Evolutionary conservation across 2,888 invertebrate genomes (phyloP).

Genomic region (Neoaliturus tenellus): DNA sequence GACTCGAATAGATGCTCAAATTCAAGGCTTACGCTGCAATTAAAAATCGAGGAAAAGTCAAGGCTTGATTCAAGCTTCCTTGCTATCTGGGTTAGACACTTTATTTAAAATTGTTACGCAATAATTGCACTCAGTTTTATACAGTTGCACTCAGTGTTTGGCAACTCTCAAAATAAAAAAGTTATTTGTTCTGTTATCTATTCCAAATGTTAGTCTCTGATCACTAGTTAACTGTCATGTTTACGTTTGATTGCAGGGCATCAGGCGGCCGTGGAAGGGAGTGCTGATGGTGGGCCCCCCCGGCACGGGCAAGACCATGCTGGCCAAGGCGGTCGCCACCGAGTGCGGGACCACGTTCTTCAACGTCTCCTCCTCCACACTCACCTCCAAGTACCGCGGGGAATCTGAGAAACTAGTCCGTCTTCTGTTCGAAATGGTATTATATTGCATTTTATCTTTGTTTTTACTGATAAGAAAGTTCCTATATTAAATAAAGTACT

Average conservation of each 20-base stretch:
- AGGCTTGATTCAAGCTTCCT: too few species aligned
- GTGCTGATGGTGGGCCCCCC: conserved; percentile 96
- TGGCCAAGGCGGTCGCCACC: conserved; percentile 98
- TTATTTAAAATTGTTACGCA: too few species aligned
- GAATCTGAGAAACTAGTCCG: conserved; percentile 99
- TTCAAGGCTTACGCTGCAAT: too few species aligned
- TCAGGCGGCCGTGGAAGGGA: conserved; percentile 97
- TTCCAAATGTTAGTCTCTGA: too few species aligned
- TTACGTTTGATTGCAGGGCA: conserved; percentile 82
- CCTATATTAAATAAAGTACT: conserved; percentile 13
- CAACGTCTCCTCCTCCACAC: conserved; percentile 96
- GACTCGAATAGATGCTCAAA: too few species aligned
- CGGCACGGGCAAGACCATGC: conserved; percentile 96
- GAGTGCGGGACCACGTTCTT: conserved; percentile 99
- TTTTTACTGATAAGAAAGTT: conserved; percentile 32
- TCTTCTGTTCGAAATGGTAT: conserved; percentile 96
- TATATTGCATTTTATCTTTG: conserved; percentile 10
- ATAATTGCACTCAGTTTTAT: too few species aligned
- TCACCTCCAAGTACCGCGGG: conserved; percentile 99
- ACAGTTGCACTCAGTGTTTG: too few species aligned
- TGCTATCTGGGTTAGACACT: too few species aligned
- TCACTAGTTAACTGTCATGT: too few species aligned
- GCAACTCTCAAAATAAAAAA: too few species aligned
- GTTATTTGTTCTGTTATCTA: too few species aligned
- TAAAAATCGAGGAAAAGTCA: too few species aligned